Evolutionary conservation across 2,797 vertebrate species (phyloP).

Genomic region (Danionella dracula): DNA sequence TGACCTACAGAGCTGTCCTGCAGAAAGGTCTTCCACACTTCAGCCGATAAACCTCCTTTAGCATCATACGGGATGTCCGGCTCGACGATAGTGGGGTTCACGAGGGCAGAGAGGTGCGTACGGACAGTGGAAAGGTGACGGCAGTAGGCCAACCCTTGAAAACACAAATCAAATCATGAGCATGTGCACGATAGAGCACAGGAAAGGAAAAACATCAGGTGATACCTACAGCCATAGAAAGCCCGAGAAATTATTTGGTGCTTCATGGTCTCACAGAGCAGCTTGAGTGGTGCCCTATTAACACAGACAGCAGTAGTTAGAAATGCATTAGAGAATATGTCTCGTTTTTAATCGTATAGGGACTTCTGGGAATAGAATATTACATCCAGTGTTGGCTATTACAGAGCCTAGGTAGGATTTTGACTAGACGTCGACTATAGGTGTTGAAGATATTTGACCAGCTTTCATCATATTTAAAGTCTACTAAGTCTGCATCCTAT

Average conservation of each 20-base stretch:
- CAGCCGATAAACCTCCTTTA: conserved; percentile 74
- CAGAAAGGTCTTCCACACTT: conserved; percentile 84
- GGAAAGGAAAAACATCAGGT: not conserved
- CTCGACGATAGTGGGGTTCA: conserved; percentile 86
- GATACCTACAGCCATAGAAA: conserved; percentile 93
- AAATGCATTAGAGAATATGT: no score
- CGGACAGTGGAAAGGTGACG: conserved; percentile 94
- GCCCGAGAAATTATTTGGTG: conserved; percentile 98
- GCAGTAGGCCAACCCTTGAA: conserved; percentile 92
- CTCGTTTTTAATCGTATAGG: no score
- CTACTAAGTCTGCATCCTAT: no score
- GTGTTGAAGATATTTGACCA: no score
- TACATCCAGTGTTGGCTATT: no score
- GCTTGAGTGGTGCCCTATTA: conserved; percentile 86
- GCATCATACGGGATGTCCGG: conserved; percentile 73
- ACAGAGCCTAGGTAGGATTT: no score
- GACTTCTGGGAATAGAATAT: no score
- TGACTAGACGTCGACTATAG: no score
- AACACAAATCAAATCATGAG: not conserved
- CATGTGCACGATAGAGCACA: not conserved
- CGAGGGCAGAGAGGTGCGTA: conserved; percentile 91
- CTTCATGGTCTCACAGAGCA: conserved; percentile 99
- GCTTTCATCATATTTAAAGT: no score
- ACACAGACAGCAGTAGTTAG: not conserved
- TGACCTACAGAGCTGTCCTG: conserved; percentile 78